phyloP scores from a whole-genome alignment of 2,797 vertebrate genomes.

The Cirrhinus molitorella region DNA sequence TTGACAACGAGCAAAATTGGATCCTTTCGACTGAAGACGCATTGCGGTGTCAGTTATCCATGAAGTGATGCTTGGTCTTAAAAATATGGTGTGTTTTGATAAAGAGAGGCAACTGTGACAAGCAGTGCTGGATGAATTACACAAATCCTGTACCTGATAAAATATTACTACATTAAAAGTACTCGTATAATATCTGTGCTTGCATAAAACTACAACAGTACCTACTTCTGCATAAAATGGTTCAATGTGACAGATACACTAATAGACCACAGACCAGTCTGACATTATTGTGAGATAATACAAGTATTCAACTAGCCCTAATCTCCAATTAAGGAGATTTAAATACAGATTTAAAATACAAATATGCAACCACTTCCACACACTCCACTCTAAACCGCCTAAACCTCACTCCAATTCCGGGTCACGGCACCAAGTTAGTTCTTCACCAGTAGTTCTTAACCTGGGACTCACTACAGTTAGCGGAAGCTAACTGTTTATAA shows the following conservation, averaged over 20 bases:
- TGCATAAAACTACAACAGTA: not conserved
- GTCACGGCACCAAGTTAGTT: not conserved
- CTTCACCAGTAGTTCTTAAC: too few species aligned
- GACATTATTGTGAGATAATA: not conserved
- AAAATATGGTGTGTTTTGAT: constrained; percentile 36
- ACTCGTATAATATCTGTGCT: not conserved
- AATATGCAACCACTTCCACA: not conserved
- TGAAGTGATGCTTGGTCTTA: not conserved
- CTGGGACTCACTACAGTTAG: too few species aligned
- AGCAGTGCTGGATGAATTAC: not conserved
- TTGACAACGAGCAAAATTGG: constrained; percentile 14
- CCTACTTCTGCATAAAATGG: not conserved
- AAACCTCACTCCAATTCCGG: not conserved
- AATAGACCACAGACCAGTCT: not conserved
- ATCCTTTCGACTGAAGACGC: not conserved
- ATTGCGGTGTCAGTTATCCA: not conserved
- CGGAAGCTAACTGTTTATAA: too few species aligned
- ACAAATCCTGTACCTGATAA: not conserved
- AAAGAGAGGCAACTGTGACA: not conserved
- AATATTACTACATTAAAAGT: not conserved
- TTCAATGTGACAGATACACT: not conserved
- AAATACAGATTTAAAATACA: not conserved
- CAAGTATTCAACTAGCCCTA: not conserved
- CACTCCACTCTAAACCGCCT: not conserved
- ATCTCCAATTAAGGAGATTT: not conserved